phyloP scores from a whole-genome alignment of 2,797 vertebrate species.

The Micrastur ruficollis region DNA sequence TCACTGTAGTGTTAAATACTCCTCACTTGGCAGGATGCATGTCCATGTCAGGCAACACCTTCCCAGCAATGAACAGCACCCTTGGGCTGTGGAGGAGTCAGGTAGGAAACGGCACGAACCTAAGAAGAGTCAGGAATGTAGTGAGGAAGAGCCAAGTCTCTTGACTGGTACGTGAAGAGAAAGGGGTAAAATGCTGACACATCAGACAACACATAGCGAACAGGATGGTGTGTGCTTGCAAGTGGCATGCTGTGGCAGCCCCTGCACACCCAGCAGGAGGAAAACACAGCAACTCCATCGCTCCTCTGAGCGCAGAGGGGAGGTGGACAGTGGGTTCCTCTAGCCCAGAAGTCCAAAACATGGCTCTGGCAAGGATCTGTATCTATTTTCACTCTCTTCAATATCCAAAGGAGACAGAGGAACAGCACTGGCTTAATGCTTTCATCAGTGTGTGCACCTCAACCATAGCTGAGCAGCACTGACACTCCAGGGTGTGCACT shows the following conservation, averaged over 20 bases:
- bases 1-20: not conserved
- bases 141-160: not conserved
- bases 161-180: not conserved
- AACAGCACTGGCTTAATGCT: not conserved
- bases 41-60: not conserved
- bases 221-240: not conserved
- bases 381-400: not conserved
- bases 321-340: not conserved
- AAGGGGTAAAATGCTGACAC: not conserved
- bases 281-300: not conserved
- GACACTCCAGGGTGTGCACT: not conserved
- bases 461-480: not conserved
- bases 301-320: not conserved
- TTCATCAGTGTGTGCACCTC: not conserved
- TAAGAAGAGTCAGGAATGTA: not conserved
- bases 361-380: not conserved
- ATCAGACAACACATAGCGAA: not conserved
- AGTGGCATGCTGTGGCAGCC: not conserved
- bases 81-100: not conserved
- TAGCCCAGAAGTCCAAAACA: not conserved
- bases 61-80: not conserved
- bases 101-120: not conserved
- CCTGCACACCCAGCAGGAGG: not conserved
- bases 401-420: not conserved
- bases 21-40: not conserved